Conservation (phyloP, 2,113 vertebrate genomes). For the Meles meles region DNA sequence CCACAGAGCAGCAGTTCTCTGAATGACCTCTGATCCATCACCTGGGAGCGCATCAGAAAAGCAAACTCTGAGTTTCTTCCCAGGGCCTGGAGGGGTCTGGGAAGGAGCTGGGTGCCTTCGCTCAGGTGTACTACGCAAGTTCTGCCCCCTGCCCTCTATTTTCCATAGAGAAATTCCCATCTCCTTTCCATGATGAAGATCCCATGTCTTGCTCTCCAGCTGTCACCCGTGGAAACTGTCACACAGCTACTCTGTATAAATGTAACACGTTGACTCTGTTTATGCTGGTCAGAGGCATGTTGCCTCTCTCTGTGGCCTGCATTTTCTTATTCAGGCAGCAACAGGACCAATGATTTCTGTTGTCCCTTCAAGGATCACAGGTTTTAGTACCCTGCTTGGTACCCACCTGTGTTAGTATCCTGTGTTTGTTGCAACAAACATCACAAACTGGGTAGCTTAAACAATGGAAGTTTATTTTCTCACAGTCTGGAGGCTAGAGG, state of each 20-base stretch:
- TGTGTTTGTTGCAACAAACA: neutral
- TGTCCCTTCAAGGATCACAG: neutral
- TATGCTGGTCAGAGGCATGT: neutral
- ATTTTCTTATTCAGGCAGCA: neutral
- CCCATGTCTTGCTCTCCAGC: neutral
- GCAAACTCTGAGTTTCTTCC: neutral
- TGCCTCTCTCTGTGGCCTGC: neutral
- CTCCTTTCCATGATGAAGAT: neutral
- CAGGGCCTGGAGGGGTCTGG: neutral
- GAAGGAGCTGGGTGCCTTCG: neutral
- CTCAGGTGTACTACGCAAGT: neutral
- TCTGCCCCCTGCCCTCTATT: fast-evolving
- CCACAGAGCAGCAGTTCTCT: neutral
- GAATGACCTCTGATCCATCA: neutral
- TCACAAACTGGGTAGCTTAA: neutral
- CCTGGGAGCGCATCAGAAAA: neutral
- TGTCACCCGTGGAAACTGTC: neutral
- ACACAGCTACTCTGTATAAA: neutral
- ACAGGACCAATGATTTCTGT: too few relatives aligned
- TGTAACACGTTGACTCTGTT: fast-evolving
- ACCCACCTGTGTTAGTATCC: neutral
- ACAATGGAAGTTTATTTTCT: neutral
- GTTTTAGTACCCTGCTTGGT: neutral
- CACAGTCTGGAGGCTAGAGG: neutral
- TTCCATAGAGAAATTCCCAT: neutral